Base-by-base conservation (phyloP, 2,888 invertebrate species). In the Cyclophora albipunctata region DNA sequence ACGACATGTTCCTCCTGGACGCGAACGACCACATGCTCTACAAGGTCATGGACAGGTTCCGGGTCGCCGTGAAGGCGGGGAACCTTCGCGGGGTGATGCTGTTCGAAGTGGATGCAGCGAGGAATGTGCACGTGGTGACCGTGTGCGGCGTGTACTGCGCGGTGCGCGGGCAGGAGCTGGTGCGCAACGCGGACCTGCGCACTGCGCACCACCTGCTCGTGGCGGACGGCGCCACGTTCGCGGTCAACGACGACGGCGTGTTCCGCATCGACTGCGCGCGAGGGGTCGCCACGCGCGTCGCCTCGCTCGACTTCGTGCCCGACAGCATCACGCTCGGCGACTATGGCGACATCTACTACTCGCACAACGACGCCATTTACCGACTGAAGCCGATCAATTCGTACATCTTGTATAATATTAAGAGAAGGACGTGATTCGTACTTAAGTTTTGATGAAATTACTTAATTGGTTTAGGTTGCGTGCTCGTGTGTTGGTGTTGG, bases 141-240 rank as follows among this genome's bases (percentile, higher is more conserved):
- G 78, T 85, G 75, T 84, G 84, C 45, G 87, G 87, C 46, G 68
- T 86, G 7, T 87, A 64, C 45, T 87, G 86, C 66, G 75, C 73
- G 1, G 57, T 66, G 0, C 61, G 66, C 0, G 75, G 78, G 6
- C 65, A 71, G 0, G 74, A 78, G 54, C 55, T 78, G 2, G 57
- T 86, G 0, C 84, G 81, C 51, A 87, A 86, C 46, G 74, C 54
- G n/a, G 72, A 81, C 60, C 62, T 84, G 5, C 63, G 52, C 4
- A 55, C 72, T 0, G 79, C 81, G 2, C 79, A 81, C 42, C 68
- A 80, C 47, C 84, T 83, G 49, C 64, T 84, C 5, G 68, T 78
- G 3, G 81, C 80, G 46, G 73, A 69, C 34, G 58, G 67, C 0
- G 79, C 71, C 41, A 80, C 80, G 3, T 79, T 75, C 54, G 86